A percentile compares a stretch with the other conserved stretches of the same genome.
phyloP scores from a whole-genome alignment of 2,888 invertebrate genomes.

The Dusona sp. region DNA sequence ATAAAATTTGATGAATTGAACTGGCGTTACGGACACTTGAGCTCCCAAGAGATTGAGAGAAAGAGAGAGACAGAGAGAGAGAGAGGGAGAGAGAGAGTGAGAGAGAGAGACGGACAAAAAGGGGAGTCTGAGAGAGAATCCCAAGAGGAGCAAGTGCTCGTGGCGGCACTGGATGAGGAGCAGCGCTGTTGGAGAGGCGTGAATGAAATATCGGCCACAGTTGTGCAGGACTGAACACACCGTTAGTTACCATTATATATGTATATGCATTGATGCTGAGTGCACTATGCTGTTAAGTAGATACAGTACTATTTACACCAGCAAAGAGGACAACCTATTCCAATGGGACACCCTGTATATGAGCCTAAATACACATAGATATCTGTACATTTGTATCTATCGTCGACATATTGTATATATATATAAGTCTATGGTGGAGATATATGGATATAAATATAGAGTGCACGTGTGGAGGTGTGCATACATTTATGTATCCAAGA shows the following conservation, averaged over 20 bases:
- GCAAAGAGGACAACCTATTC: slow-evolving; percentile 28
- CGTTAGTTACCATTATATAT: background rate
- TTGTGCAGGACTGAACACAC: slow-evolving; percentile 36
- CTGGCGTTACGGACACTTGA: slow-evolving; percentile 58
- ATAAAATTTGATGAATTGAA: slow-evolving; percentile 65
- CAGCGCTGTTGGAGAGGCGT: slow-evolving; percentile 55
- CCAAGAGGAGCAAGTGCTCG: slow-evolving; percentile 42
- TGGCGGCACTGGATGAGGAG: slow-evolving; percentile 26
- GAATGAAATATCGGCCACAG: slow-evolving; percentile 67
- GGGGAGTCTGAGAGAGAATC: slow-evolving; percentile 31
- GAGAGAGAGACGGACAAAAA: background rate
- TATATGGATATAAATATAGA: background rate
- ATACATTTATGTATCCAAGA: background rate
- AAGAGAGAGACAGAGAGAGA: slow-evolving; percentile 1
- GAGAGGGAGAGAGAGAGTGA: slow-evolving; percentile 16
- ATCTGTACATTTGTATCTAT: background rate
- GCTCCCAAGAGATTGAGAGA: slow-evolving; percentile 24
- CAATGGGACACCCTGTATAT: slow-evolving; percentile 4
- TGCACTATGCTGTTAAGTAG: slow-evolving; percentile 53
- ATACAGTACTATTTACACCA: slow-evolving; percentile 2
- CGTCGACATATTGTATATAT: background rate
- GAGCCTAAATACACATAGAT: background rate
- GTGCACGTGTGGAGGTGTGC: background rate
- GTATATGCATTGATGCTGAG: background rate
- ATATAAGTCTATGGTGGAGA: background rate